Evolutionary conservation across 1,140 invertebrate genomes (phyloP).

Genomic region (Harpegnathos saltator): DNA sequence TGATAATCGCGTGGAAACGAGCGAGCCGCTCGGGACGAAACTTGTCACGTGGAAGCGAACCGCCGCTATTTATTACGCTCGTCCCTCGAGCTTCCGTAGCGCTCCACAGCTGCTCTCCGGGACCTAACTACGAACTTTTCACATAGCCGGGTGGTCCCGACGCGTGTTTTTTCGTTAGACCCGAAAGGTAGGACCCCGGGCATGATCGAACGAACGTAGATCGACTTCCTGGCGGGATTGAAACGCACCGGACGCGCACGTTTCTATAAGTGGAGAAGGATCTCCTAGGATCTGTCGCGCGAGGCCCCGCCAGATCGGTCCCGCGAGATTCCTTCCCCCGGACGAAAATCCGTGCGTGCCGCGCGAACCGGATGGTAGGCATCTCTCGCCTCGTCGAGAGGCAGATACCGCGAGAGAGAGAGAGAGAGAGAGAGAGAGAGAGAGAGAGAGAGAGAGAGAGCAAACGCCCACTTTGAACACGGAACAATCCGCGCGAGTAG

Average conservation of each 20-base stretch:
- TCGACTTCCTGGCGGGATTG: slow-evolving; percentile 55
- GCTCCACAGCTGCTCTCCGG: background rate
- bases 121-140: slow-evolving; percentile 72
- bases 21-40: background rate
- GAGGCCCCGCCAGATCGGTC: slow-evolving; percentile 48
- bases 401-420: too few species aligned
- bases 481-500: slow-evolving; percentile 24
- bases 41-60: background rate
- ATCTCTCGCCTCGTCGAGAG: slow-evolving; percentile 56
- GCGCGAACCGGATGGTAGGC: slow-evolving; percentile 55
- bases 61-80: slow-evolving; percentile 6
- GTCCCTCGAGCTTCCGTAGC: slow-evolving; percentile 4
- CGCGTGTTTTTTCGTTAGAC: slow-evolving; percentile 57
- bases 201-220: slow-evolving; percentile 56
- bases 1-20: too few species aligned
- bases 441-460: too few species aligned
- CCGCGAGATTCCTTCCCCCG: slow-evolving; percentile 42
- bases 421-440: too few species aligned
- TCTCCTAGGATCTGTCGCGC: slow-evolving; percentile 42
- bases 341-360: slow-evolving; percentile 67
- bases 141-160: slow-evolving; percentile 73
- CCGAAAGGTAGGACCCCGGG: slow-evolving; percentile 14
- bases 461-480: slow-evolving; percentile 27
- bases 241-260: slow-evolving; percentile 3
- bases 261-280: slow-evolving; percentile 34